phyloP scores from a whole-genome alignment of 2,797 vertebrate species.

The Sebastes melanostomus region DNA sequence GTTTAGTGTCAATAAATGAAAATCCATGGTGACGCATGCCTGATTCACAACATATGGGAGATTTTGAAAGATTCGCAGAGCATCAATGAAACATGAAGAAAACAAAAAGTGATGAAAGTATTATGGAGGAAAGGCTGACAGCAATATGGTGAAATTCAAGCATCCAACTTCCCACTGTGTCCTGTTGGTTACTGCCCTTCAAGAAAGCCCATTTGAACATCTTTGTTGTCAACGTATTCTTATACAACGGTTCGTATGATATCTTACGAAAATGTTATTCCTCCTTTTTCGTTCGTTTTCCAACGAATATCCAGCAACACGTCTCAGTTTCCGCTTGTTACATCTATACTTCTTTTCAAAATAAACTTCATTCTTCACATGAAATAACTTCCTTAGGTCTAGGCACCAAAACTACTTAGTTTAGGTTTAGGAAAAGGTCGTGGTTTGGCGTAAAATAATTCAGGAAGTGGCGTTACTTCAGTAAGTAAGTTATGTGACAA shows the following conservation, averaged over 20 bases:
- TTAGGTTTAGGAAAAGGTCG: neutral
- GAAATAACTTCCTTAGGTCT: neutral
- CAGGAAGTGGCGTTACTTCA: neutral
- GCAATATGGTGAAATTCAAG: neutral
- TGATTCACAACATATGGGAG: neutral
- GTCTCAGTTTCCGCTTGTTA: neutral
- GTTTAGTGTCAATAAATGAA: slow-evolving; percentile 25
- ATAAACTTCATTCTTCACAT: neutral
- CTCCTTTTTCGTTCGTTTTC: neutral
- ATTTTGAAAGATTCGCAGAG: neutral
- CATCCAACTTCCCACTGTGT: neutral
- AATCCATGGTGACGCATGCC: neutral
- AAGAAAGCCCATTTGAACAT: neutral
- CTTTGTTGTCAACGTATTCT: neutral
- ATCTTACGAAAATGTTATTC: neutral
- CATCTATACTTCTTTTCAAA: neutral
- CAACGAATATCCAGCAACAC: neutral
- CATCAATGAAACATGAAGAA: slow-evolving; percentile 1
- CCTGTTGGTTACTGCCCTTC: neutral
- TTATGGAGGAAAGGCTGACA: neutral
- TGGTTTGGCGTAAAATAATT: neutral
- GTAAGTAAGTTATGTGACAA: neutral
- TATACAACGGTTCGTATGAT: neutral
- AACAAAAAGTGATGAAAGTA: neutral
- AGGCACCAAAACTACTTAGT: neutral